Base-by-base conservation (phyloP, 2,888 invertebrate genomes). In the Suillia variegata region DNA sequence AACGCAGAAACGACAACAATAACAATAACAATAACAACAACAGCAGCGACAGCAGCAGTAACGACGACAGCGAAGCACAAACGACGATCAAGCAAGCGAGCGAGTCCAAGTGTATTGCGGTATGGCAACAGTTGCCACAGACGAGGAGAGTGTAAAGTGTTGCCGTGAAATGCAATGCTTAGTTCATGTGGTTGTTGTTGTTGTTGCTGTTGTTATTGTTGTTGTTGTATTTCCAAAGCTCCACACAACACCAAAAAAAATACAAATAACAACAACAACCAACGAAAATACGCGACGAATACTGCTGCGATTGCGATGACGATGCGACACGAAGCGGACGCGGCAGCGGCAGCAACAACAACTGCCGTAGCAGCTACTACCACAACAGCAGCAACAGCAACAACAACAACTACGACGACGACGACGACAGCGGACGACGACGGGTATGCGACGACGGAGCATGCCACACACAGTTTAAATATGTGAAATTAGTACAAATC, bases 401-500 rank as follows among this genome's bases (percentile, higher is more conserved):
- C 50, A 67, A 15, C 65, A 63, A 5, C 50, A 24, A 24, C 50
- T 57, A 59, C 64, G 63, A 61, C 61, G 63, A 63, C 64, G 61
- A 61, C 58, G 62, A 61, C 54, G 62, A 62, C 66, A 65, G 21
- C 51, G 55, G 56, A 54, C 65, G 62, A 52, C 67, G 59, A n/a
- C n/a, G n/a, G n/a, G n/a, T n/a, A n/a, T n/a, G n/a, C n/a, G n/a
- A 60, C 62, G 62, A 58, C 63, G 74, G 76, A 75, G 76, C 80
- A 77, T 79, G 80, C 80, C 80, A 79, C 78, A 78, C 78, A 78
- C 78, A 79, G 74, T 76, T 75, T 76, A 79, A 79, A 77, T 78
- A 79, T 76, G 74, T 78, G 77, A 80, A 80, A 80, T 80, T 80
- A 80, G 80, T 80, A 80, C 81, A 80, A 79, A 77, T 80, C 80